Base-by-base conservation (phyloP, 2,113 vertebrate genomes). In the Istiophorus platypterus region DNA sequence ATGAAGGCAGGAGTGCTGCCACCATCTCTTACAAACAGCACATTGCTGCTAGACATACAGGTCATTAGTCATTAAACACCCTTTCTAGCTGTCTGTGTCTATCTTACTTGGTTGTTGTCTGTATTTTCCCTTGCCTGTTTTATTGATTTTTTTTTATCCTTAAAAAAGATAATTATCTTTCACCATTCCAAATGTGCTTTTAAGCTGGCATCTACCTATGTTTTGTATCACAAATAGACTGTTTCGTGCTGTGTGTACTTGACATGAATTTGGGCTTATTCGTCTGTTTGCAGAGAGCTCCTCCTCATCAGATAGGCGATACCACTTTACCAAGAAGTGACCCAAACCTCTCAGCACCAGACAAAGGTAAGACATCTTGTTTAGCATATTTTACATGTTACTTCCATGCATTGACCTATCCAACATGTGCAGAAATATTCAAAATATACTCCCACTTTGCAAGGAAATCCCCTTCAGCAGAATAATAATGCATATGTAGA, bases 311-410 rank as follows among this genome's bases (percentile, higher is more conserved):
- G 49, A 95, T 96, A 89, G 97, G 96, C 51, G 97, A 99, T 2
- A 88, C 94, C 69, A 96, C 96, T 90, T 93, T 97, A 93, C 98
- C 98, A 3, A 94, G 97, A 87, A 99, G 97, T 82, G 97, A 99
- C 89, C 97, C 98, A 66, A 98, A 93, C 94, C 95, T 99, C 77
- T 97, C 97, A 0, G 92, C 94, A 12, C 95, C 98, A 24, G 98
- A 99, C 72, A 99, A 99, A 97, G 97, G 98, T 99, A 90, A 90
- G 2, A 75, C 27, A 39, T 41, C 24, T 2, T 12, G 1, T 59
- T 73, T 42, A 47, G 15, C 41, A 9, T 34, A 1, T 31, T 45
- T 52, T 15, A 5, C 3, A 41, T 12, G n/a, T 45, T n/a, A 18
- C 54, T 1, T 58, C 2, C 5, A n/a, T 6, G 10, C 31, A 9